Base-by-base conservation (phyloP, 64 coral and sea anemone species). In the Montipora cactus region DNA sequence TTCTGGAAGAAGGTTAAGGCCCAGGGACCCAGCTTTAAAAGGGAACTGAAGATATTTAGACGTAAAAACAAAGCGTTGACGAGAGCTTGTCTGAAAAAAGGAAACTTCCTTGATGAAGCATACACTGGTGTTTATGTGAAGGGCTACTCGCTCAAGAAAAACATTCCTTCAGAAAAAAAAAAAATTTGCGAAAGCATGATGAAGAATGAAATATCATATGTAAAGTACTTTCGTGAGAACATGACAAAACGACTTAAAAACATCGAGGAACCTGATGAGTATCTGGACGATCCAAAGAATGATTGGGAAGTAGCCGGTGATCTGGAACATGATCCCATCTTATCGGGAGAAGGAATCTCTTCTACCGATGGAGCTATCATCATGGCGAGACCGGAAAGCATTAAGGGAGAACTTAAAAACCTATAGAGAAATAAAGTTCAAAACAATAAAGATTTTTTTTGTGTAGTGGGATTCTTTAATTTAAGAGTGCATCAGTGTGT, bases 61-160 rank as follows among this genome's bases (percentile, higher is more conserved):
- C 71, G 74, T 16, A 88, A 87, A 44, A 98, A 98, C 9, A 22
- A 61, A 51, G 67, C 80, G 21, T 74, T 98, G 74, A 64, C 93
- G 59, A 78, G 91, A 44, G 58, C 68, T 52, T 98, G 96, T 57
- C 74, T 98, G 2, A 11, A 98, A 22, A 73, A 92, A 13, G 93
- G 93, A 62, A 89, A 67, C 7, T 95, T 74, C 48, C 49, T 98
- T 2, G 96, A 98, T 9, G 96, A 98, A 49, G 96, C 96, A 1
- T 98, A 98, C 46, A 89, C 83, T 6, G 96, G 96, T 8, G 96
- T 98, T 55, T 98, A 92, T 48, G 96, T 97, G 2, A 98, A 98
- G 13, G 93, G 96, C 1, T 98, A 95, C 7, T 88, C 89, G 14
- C 79, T 98, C 16, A 95, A 82, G 51, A 79, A 92, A 66, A 87